Evolutionary conservation across 2,888 invertebrate species (phyloP), one percentile per base, ranked within the genome.

Genomic region (Lithophane socia): DNA sequence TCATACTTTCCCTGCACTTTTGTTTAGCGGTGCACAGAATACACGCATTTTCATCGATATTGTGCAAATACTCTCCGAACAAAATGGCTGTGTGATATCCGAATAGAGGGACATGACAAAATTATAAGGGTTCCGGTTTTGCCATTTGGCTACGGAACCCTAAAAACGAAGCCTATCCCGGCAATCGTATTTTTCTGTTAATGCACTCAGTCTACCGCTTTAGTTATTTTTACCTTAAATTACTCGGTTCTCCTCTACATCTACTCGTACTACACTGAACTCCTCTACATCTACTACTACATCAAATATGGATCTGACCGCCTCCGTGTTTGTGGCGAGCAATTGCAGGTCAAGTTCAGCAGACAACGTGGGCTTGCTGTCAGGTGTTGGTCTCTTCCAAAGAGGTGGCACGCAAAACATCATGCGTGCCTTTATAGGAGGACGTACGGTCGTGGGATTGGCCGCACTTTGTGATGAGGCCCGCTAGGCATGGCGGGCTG

Each of bases 261-360:
- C n/a, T n/a, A n/a, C n/a, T n/a, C n/a, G n/a, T n/a, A n/a, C n/a
- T n/a, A n/a, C n/a, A n/a, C n/a, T n/a, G n/a, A n/a, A n/a, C n/a
- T n/a, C n/a, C n/a, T n/a, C n/a, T n/a, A n/a, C n/a, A n/a, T n/a
- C n/a, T n/a, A n/a, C n/a, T n/a, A n/a, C n/a, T n/a, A n/a, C n/a
- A n/a, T n/a, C 24, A 29, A 49, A 56, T 42, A 77, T 42, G n/a
- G 21, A 67, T 29, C 16, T 77, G 42, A 47, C 37, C 21, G 9
- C 13, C 13, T 47, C 12, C 60, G 52, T 37, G 16, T 47, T 49
- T n/a, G 29, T 21, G 29, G 29, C 61, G 10, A 44, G 9, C 18
- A 4, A 42, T 49, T 29, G 21, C 18, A 47, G 80, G 24, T 79
- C 61, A 63, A 63, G 71, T 49, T 79, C 80, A 77, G 13, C 24